Conservation (phyloP, 1,140 invertebrate species). For the Geopemphigus sp. region DNA sequence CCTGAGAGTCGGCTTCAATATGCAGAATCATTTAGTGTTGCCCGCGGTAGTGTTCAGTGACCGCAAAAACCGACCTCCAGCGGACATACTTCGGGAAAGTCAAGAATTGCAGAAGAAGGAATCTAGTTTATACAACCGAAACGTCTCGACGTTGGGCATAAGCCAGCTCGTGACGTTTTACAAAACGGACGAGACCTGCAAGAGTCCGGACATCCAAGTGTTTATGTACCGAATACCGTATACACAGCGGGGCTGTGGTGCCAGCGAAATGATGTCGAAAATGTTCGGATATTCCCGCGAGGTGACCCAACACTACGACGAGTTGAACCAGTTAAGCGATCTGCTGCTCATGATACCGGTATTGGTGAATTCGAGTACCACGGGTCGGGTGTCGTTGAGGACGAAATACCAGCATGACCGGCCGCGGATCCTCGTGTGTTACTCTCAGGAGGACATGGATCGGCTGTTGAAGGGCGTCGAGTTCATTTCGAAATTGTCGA, state of each 20-base stretch:
- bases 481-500: constrained; percentile 52
- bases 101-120: constrained; percentile 60
- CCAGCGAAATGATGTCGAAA: constrained; percentile 10
- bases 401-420: constrained; percentile 64
- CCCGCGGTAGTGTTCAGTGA: constrained; percentile 65
- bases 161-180: constrained; percentile 35
- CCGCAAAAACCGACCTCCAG: constrained; percentile 58
- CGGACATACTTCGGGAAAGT: constrained; percentile 58
- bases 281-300: constrained; percentile 36
- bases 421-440: constrained; percentile 70
- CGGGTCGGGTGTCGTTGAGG: constrained; percentile 60
- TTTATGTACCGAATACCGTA: constrained; percentile 38
- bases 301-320: not conserved
- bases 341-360: constrained; percentile 56
- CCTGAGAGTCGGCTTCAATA: constrained; percentile 72
- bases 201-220: constrained; percentile 44
- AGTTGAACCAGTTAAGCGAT: constrained; percentile 28
- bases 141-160: constrained; percentile 17
- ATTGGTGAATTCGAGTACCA: constrained; percentile 70
- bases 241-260: not conserved
- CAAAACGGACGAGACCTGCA: constrained; percentile 18
- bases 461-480: constrained; percentile 58
- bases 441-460: constrained; percentile 61
- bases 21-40: constrained; percentile 73
- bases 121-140: not conserved